Evolutionary conservation across 2,888 invertebrate species (phyloP), one percentile per base, ranked within the genome.

Genomic region (Chirona hameri): DNA sequence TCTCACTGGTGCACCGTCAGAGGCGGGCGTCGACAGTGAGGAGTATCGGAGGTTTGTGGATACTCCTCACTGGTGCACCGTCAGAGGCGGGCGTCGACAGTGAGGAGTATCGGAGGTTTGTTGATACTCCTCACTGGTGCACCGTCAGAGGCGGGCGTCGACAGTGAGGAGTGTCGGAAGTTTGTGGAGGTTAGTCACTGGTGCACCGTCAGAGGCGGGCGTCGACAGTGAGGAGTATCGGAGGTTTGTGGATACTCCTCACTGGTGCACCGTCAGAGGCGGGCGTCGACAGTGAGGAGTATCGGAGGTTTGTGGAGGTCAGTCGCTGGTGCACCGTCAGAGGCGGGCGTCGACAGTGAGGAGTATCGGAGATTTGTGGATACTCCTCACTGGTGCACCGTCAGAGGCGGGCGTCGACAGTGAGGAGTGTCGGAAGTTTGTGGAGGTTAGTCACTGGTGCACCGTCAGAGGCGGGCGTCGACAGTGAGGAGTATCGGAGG

Each of bases 141-240:
- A 91, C 89, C n/a, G 93, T 93, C 93, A 52, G 93, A 93, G 87
- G 91, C 91, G 81, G 93, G 93, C 29, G 89, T 91, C 82, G 91
- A 93, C 85, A 92, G 92, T 80, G 92, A 92, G 85, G 93, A 93
- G 84, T 94, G 93, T 87, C 89, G 89, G 83, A 89, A 89, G 83
- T 94, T 93, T 87, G 86, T 93, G 83, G 89, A 91, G 89, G n/a
- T n/a, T n/a, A n/a, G n/a, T n/a, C n/a, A n/a, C n/a, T n/a, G n/a
- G n/a, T n/a, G n/a, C n/a, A n/a, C n/a, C n/a, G 93, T 93, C 93
- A 52, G 93, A 93, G 87, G 91, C 91, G 81, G 93, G 93, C 29
- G 89, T 91, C 82, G 91, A 93, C 85, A 92, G 92, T 80, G 92
- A 92, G 85, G 93, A 93, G 84, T 94, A 93, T 87, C 89, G 89